A percentile compares a stretch with the other conserved stretches of the same genome.
Evolutionary conservation across 2,113 vertebrate genomes (phyloP).

Genomic region (Prionailurus bengalensis): DNA sequence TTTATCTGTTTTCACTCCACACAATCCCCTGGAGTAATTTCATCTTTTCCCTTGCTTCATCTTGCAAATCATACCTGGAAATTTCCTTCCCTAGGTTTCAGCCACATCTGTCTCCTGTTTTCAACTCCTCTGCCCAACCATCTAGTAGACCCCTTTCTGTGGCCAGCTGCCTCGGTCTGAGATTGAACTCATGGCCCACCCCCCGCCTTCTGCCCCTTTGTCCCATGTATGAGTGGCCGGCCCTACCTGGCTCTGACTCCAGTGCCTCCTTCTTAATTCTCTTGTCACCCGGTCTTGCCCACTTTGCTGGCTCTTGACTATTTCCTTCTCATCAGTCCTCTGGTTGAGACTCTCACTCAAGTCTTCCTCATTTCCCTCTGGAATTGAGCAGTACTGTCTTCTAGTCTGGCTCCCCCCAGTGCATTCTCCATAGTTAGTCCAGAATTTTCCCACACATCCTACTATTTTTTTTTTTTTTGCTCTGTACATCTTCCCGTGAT

Average conservation of each 20-base stretch:
- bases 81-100: no score
- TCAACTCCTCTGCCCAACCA: rapidly evolving
- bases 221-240: neutral
- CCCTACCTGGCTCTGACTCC: no score
- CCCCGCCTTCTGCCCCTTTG: rapidly evolving
- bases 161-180: neutral
- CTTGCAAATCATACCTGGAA: neutral
- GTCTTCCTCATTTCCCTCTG: neutral
- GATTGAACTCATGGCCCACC: rapidly evolving
- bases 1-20: neutral
- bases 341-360: neutral
- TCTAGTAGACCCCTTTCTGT: no score
- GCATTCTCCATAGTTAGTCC: neutral
- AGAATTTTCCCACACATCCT: neutral
- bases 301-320: neutral
- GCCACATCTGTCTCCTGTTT: neutral
- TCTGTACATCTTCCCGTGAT: neutral
- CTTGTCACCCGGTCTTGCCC: neutral
- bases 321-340: rapidly evolving
- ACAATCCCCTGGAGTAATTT: neutral
- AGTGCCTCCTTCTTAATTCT: neutral
- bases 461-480: neutral
- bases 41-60: neutral
- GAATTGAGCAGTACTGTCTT: rapidly evolving
- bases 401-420: rapidly evolving